Evolutionary conservation across 53 echinoderm and acorn worm species (phyloP), one percentile per base, ranked within the genome.

Genomic region (Temnopleurus reevesii): DNA sequence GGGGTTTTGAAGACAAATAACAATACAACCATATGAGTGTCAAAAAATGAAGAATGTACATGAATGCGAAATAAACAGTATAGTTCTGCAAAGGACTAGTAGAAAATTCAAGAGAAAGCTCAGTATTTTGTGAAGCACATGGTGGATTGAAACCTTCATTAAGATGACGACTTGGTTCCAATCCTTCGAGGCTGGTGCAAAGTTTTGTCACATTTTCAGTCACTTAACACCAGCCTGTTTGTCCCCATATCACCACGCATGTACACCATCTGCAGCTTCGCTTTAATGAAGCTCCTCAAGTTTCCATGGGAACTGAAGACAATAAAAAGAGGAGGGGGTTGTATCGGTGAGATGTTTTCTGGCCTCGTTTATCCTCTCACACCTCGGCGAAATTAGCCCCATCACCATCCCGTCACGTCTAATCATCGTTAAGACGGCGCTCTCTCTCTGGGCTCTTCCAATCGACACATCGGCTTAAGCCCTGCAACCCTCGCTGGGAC

Each of bases 181-280:
- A 71, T 71, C 71, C 71, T 71, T 71, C 41, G 79, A 49, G 79
- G 46, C 49, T 13, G 46, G 79, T 79, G 79, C 41, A 41, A 49
- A 79, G 49, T 49, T 53, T 83, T 83, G 54, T 28, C 83, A 83
- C 83, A 83, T 54, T 83, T 9, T 83, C 83, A 36, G 83, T 83
- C 83, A 83, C 83, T 55, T 36, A 83, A 83, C 55, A 83, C 83
- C 55, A 8, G 55, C 17, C 54, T 18, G 49, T 47, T 79, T 46
- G 79, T 35, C 47, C 46, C 49, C 51, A 79, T 79, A 49, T 79
- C 46, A 79, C 46, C 79, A 79, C 79, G 79, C 29, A 79, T 79
- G 79, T 79, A 49, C 46, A 49, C 79, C 79, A 79, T 49, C 79
- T 79, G 79, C 79, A 23, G 79, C 49, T 79, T 71, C 0, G 71